A percentile compares a stretch with the other conserved stretches of the same genome.
These are phyloP conservation scores for Anoplolepis gracilipes DNA, from an alignment of 1,140 invertebrate genomes.

Conservation along the genomic window DNA sequence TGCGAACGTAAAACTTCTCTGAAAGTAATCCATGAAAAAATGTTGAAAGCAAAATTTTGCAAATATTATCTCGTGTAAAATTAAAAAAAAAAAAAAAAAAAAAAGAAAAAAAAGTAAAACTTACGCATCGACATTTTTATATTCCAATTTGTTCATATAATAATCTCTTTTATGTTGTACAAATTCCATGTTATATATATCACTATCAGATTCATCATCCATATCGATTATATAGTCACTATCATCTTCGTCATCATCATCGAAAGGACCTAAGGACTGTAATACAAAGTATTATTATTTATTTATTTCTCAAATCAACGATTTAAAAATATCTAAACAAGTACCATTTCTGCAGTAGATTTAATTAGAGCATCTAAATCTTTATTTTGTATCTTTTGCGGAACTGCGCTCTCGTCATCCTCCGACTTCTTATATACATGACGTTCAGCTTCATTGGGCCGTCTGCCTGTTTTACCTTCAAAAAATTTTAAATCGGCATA, in stretches of 20 bases:
- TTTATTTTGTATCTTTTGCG: conserved; percentile 78
- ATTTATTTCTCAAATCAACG: background rate
- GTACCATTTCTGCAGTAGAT: conserved; percentile 87
- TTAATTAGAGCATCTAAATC: conserved; percentile 88
- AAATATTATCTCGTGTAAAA: background rate
- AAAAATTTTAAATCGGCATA: conserved; percentile 95
- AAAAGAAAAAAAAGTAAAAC: too few species aligned
- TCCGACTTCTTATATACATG: conserved; percentile 69
- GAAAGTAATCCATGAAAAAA: conserved; percentile 68
- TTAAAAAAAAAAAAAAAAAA: too few species aligned
- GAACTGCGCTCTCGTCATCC: conserved; percentile 58
- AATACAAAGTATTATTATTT: conserved; percentile 36
- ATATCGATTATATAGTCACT: conserved; percentile 6
- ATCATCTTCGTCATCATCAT: conserved; percentile 74
- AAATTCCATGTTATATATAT: conserved; percentile 91
- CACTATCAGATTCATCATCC: conserved; percentile 79
- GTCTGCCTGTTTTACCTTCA: conserved; percentile 90
- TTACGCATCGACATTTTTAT: conserved; percentile 90
- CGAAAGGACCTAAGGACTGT: conserved; percentile 82
- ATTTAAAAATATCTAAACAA: conserved; percentile 59
- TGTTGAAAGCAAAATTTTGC: background rate
- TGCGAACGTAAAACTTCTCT: conserved; percentile 93
- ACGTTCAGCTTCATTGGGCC: conserved; percentile 78
- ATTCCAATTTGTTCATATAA: conserved; percentile 96
- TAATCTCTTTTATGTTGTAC: conserved; percentile 95